Base-by-base conservation (phyloP, 2,888 invertebrate genomes). In the Pheosia tremula region DNA sequence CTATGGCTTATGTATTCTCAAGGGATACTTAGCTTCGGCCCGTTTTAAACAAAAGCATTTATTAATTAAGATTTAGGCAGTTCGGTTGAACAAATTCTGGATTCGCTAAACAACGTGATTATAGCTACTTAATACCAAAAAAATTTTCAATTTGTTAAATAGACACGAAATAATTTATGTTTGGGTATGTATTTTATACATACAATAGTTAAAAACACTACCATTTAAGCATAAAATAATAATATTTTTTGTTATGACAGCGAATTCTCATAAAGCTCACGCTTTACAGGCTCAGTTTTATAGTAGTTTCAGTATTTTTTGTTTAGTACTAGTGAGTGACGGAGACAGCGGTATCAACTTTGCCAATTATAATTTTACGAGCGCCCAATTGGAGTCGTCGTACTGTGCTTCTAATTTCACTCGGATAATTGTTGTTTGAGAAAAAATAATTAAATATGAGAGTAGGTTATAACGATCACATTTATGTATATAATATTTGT, bases 1-100 rank as follows among this genome's bases (percentile, higher is more conserved):
- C 80, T 75, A 80, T 81, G 64, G 81, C 79, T 81, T 81, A 80
- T 80, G 79, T 82, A 80, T 78, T 75, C 77, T 69, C 75, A 64
- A 72, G 79, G 64, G 74, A 75, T 73, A 69, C 67, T 69, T 67
- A 70, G 67, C 65, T 69, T 68, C 72, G 67, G 65, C 60, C 60
- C 61, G 67, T 72, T 77, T 71, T 54, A 66, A 63, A 69, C 71
- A 73, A 74, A 74, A 76, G 63, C 70, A 69, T 67, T 78, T 75
- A 74, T 75, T 75, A 71, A 77, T 76, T 68, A 69, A 61, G 66
- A 67, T 78, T 67, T 59, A 68, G 60, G 70, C 54, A 57, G 66
- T 60, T 56, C 61, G 59, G 64, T 62, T 64, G 69, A 59, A 57
- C 61, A 61, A 66, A 62, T 53, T 53, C 5, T 61, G 59, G 63